Base-by-base conservation (phyloP, 2,888 invertebrate species). In the Cephus rjabovi region DNA sequence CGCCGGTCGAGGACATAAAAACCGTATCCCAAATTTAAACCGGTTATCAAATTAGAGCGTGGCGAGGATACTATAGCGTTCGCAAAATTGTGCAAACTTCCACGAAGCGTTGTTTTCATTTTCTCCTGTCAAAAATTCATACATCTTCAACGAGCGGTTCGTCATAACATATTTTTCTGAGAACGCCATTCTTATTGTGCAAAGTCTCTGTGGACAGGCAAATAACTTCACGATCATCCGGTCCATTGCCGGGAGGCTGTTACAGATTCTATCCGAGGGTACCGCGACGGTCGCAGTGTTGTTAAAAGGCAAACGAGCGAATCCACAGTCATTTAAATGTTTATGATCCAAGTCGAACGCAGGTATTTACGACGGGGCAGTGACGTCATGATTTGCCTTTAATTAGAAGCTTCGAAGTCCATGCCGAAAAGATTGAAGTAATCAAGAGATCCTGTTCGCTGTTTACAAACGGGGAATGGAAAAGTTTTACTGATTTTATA, bases 11-110 rank as follows among this genome's bases (percentile, higher is more conserved):
- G 81, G 82, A 83, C 85, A 88, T 87, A 88, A 88, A 88, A 88
- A 83, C 87, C 82, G 84, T 76, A 75, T 40, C 34, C 86, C 86
- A 88, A 89, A 89, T 90, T 88, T 87, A 88, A 87, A 87, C 86
- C 83, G 82, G 84, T 84, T 85, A 85, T 73, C 78, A 80, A 79
- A 81, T 79, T 76, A 75, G 78, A 70, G 83, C 79, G 76, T 79
- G 73, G 74, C 74, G 81, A 75, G 73, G 23, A 56, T 56, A 56
- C 6, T 9, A 9, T 0, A 56, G 23, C 23, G 2, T 9, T 56
- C 1, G 56, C 23, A 9, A 56, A 23, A 56, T 56, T 56, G 2
- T 23, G 23, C 23, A 15, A 56, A 56, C 56, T 56, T 56, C 23
- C 56, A 6, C 23, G 23, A 9, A 23, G 23, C 9, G 9, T 56